Base-by-base conservation (phyloP, 2,797 vertebrate genomes). In the Anomalospiza imberbis region DNA sequence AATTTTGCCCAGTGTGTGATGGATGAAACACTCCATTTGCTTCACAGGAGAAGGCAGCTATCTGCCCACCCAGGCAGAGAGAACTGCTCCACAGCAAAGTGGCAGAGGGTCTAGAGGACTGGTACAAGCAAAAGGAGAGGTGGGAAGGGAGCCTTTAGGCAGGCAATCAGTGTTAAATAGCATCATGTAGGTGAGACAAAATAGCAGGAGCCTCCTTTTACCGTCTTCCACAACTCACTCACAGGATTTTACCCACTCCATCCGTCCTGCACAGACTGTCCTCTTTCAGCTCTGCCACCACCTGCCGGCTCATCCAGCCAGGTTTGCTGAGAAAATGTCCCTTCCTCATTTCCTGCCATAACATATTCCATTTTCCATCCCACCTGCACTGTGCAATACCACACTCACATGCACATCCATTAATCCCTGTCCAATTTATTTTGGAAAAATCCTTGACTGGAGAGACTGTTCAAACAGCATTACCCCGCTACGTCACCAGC, bases 361-460 rank as follows among this genome's bases (percentile, higher is more conserved):
- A 36, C 5, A 3, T 2, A 4, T 13, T 38, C 10, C 12, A 5
- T 77, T 91, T 87, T 61, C 84, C 72, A 9, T 31, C 50, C 71
- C 24, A 29, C 18, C 61, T 7, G 3, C 2, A 2, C 55, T 25
- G 12, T 13, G 28, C 7, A 4, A 9, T 16, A 16, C 18, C 29
- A 5, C 40, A 10, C 22, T 74, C 54, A 10, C 21, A 32, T 20
- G n/a, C 22, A 21, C 31, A 28, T 13, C 73, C 36, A 50, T 38
- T 28, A 51, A 50, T 58, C 68, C 54, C 63, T 4, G 1, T 9
- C 28, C 38, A 25, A 36, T 22, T 68, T 82, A 75, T 70, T 88
- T 85, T 38, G 51, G 80, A 92, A 83, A 84, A 81, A 67, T 73
- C 85, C 87, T 94, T 95, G 88, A 81, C 44, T 66, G 79, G 15